Conservation (phyloP, 1,140 invertebrate genomes). For the Drosophila micromelanica region DNA sequence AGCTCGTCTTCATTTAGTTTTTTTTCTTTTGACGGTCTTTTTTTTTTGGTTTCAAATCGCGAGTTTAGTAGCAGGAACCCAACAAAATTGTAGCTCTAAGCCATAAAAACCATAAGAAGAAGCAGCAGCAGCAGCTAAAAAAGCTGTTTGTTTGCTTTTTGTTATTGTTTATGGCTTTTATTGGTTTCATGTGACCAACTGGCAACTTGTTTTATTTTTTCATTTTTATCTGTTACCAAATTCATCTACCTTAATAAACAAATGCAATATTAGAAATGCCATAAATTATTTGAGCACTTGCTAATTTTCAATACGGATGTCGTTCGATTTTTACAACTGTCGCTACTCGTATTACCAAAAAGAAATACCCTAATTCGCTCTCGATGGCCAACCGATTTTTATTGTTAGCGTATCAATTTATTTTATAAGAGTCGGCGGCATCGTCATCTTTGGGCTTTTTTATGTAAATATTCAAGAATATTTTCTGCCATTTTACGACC, state of each 20-base stretch:
- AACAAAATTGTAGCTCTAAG: conserved; percentile 15
- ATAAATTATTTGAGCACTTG: conserved; percentile 50
- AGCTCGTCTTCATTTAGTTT: conserved; percentile 46
- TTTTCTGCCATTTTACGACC: conserved; percentile 16
- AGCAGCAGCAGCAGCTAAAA: conserved; percentile 8
- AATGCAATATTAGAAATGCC: conserved; percentile 54
- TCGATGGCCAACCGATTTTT: conserved; percentile 4
- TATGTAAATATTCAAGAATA: conserved; percentile 38
- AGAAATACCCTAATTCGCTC: conserved; percentile 21
- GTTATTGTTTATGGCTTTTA: conserved; percentile 32
- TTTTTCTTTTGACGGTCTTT: conserved; percentile 10
- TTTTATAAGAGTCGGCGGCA: conserved; percentile 6
- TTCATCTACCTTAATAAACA: conserved; percentile 50
- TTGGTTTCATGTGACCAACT: conserved; percentile 63
- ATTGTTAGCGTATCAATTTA: conserved; percentile 11
- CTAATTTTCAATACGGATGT: conserved; percentile 64
- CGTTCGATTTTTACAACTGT: conserved; percentile 13
- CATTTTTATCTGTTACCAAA: conserved; percentile 27
- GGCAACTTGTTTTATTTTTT: conserved; percentile 45
- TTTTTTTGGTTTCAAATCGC: conserved; percentile 11
- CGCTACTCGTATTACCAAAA: neutral
- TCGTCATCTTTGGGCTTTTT: conserved; percentile 7
- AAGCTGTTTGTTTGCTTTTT: conserved; percentile 67
- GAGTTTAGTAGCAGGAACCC: conserved; percentile 46
- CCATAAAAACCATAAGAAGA: conserved; percentile 21